These are phyloP conservation scores for Botia almorhae DNA, from an alignment of 2,797 vertebrate species.

Conservation along the genomic window DNA sequence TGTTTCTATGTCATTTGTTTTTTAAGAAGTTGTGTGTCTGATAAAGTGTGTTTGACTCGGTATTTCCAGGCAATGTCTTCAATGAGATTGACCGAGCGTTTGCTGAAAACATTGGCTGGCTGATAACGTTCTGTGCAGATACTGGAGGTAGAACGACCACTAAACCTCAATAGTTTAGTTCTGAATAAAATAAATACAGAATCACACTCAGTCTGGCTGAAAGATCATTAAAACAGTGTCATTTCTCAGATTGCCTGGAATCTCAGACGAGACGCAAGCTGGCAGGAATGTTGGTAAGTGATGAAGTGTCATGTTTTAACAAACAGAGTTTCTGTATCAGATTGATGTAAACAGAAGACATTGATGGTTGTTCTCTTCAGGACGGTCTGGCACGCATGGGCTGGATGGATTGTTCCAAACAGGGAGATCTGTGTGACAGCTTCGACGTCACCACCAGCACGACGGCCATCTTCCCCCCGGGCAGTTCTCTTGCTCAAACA, in stretches of 20 bases:
- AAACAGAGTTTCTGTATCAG: not conserved
- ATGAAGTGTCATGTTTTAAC: not conserved
- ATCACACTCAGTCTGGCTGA: not conserved
- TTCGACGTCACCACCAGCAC: constrained; percentile 87
- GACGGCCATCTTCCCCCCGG: constrained; percentile 91
- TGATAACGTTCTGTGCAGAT: constrained; percentile 84
- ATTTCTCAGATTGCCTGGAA: constrained; percentile 80
- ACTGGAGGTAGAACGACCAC: constrained; percentile 75
- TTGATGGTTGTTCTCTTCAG: constrained; percentile 69
- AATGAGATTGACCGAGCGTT: constrained; percentile 81
- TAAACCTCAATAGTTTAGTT: not conserved
- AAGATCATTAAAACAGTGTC: not conserved
- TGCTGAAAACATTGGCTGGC: constrained; percentile 82
- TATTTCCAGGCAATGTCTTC: constrained; percentile 81
- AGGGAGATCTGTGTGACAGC: constrained; percentile 87
- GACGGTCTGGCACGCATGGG: constrained; percentile 92
- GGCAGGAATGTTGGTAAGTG: constrained; percentile 87
- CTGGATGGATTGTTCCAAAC: constrained; percentile 91
- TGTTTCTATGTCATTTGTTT: no score
- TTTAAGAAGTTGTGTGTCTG: not conserved
- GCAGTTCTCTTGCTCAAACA: constrained; percentile 85
- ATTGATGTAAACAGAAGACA: not conserved
- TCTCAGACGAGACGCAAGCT: constrained; percentile 83
- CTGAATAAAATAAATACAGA: not conserved
- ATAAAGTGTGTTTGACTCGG: not conserved